Percentiles rank a stretch among this genome's conserved stretches.
These are phyloP conservation scores for Rhodophaea formosa DNA, from an alignment of 2,888 invertebrate species.

Conservation along the genomic window DNA sequence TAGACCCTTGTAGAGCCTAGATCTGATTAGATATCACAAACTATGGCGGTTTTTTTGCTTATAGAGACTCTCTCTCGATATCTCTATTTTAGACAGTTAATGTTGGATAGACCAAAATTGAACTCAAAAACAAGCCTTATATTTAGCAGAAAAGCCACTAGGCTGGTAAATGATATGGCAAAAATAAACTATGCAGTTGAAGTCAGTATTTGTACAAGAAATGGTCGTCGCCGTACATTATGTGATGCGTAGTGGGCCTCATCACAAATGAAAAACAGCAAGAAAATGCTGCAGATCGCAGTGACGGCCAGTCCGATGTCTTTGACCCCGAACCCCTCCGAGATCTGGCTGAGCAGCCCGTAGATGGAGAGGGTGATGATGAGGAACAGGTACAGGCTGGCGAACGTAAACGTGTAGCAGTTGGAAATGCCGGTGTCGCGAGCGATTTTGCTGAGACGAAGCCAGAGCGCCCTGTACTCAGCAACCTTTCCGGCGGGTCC, in stretches of 20 bases:
- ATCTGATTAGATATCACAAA: no score
- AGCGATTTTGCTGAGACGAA: conserved; percentile 85
- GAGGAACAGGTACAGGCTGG: conserved; percentile 85
- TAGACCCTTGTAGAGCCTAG: neutral
- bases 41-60: no score
- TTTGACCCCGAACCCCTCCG: conserved; percentile 86
- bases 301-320: conserved; percentile 86
- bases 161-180: no score
- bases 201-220: no score
- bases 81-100: no score
- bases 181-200: no score
- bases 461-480: conserved; percentile 86
- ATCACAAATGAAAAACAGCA: conserved; percentile 87
- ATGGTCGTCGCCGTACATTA: conserved; percentile 65
- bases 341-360: conserved; percentile 86
- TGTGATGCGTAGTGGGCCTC: conserved; percentile 88
- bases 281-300: conserved; percentile 83
- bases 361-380: conserved; percentile 88
- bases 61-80: no score
- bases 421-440: conserved; percentile 84
- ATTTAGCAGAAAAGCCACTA: no score
- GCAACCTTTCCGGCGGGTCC: conserved; percentile 86
- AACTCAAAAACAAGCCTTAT: no score
- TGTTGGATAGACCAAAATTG: no score
- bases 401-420: conserved; percentile 85